phyloP scores from a whole-genome alignment of 1,140 invertebrate genomes.

The Ceratosolen solmsi region DNA sequence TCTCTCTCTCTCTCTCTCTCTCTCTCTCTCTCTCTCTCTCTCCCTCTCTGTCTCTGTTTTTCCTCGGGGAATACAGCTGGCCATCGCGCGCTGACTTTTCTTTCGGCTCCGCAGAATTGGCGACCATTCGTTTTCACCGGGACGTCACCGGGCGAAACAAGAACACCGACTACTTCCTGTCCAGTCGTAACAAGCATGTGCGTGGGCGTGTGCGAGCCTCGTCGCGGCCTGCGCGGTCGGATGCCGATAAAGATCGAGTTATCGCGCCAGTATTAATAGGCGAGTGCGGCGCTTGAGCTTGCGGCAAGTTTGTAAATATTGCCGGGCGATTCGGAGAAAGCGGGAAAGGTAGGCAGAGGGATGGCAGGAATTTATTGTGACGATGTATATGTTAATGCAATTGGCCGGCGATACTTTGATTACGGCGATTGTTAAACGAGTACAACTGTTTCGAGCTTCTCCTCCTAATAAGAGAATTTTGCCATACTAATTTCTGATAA shows the following conservation, averaged over 20 bases:
- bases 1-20: no score
- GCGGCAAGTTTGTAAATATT: neutral
- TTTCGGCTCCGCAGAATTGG: neutral
- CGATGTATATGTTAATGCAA: conserved; percentile 2
- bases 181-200: neutral
- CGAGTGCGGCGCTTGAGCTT: neutral
- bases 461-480: no score
- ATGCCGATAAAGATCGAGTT: conserved; percentile 9
- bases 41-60: no score
- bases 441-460: no score
- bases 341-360: neutral
- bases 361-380: neutral
- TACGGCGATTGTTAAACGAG: no score
- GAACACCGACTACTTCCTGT: neutral
- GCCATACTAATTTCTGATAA: no score
- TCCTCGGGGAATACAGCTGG: neutral
- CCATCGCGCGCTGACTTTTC: neutral
- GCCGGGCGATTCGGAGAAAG: neutral
- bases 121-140: neutral
- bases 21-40: no score
- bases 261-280: neutral
- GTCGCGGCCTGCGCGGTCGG: neutral
- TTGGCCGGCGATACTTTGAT: neutral
- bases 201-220: neutral
- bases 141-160: neutral